Conservation (phyloP, 2,797 vertebrate species). For the Melanotaenia trifasciata region DNA sequence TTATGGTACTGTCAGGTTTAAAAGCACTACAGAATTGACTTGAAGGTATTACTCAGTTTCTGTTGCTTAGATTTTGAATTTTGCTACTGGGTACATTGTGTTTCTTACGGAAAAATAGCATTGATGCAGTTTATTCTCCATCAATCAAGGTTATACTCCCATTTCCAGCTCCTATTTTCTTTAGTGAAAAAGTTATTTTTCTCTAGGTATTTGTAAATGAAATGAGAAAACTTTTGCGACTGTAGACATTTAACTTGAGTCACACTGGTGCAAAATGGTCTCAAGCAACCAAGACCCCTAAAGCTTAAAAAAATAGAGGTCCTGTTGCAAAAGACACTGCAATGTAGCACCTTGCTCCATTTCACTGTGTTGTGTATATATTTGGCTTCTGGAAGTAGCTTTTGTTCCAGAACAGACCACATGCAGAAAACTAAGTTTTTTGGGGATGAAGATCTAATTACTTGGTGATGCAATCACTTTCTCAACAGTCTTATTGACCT, state of each 20-base stretch:
- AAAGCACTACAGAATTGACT: background rate
- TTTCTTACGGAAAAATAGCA: no score
- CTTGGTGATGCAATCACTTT: constrained; percentile 41
- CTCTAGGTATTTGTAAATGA: background rate
- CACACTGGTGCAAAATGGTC: background rate
- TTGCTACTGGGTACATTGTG: no score
- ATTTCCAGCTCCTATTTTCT: background rate
- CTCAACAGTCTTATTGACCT: constrained; percentile 49
- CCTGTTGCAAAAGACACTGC: background rate
- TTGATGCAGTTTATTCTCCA: background rate
- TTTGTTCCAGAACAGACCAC: constrained; percentile 46
- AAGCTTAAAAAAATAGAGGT: background rate
- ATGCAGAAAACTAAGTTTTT: constrained; percentile 25
- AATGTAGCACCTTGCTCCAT: constrained; percentile 1
- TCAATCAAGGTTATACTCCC: background rate
- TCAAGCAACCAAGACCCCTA: background rate
- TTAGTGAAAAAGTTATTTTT: background rate
- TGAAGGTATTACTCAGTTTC: background rate
- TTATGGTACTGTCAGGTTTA: background rate
- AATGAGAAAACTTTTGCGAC: background rate
- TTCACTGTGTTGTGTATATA: background rate
- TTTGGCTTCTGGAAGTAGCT: constrained; percentile 9
- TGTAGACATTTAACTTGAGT: background rate
- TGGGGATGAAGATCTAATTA: constrained; percentile 47
- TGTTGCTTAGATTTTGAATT: no score